Base-by-base conservation (phyloP, 2,113 vertebrate species). In the Eupsittula cactorum region DNA sequence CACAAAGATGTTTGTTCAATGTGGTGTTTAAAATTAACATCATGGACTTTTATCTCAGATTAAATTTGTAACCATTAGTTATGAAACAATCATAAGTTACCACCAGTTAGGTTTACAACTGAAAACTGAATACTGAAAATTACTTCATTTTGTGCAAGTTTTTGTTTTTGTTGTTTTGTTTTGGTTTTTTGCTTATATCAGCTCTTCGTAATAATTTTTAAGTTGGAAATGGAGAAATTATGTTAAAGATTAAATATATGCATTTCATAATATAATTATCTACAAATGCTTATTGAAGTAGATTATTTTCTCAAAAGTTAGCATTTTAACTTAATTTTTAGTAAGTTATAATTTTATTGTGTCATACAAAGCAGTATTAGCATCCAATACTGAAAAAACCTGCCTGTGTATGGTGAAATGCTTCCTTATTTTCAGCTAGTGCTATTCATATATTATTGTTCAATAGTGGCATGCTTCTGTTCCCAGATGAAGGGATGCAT, bases 401-500 rank as follows among this genome's bases (percentile, higher is more conserved):
- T 91, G 18, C 46, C n/a, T 82, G 16, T 60, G 33, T 85, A 23
- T 42, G 46, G 75, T 92, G 68, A 83, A 85, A 13, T 35, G 41
- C 77, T 74, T 95, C 85, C 59, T 70, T 95, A 76, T 75, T 90
- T 96, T 96, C 93, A 86, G 79, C 50, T 68, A 90, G 93, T 94
- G 31, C 93, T 82, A 49, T 92, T 96, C 70, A 65, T 96, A 84
- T 91, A 31, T 96, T 96, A 62, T 92, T 97, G 93, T 96, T 96
- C 95, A 96, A 79, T 95, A 95, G 95, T 97, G 88, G 70, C 93
- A 95, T 97, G 91, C 95, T 94, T 97, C 94, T 97, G 90, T 93
- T 93, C 82, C 86, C 96, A 99, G 99, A 99, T 99, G 99, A 99
- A 99, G 98, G 99, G 99, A 93, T 99, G 99, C 98, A 99, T 99